Evolutionary conservation across 2,113 vertebrate genomes (phyloP), one percentile per base, ranked within the genome.

Genomic region (Pelodiscus sinensis): DNA sequence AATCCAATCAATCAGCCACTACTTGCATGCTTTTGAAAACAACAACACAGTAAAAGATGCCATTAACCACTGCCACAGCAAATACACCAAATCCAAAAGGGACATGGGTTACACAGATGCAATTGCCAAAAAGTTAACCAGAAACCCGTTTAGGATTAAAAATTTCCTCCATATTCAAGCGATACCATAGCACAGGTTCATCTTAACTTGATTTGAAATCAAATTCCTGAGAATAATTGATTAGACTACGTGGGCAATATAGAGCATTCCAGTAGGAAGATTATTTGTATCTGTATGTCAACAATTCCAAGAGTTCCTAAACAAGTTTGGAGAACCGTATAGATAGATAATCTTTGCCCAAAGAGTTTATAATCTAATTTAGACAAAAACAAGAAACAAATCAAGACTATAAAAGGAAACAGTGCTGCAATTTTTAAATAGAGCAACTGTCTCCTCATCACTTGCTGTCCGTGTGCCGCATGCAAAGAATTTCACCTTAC

Each of bases 1-100:
- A 71, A 81, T 0, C 0, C 3, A 25, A 29, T 81, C 31, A 25
- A 44, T 16, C 82, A 54, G 14, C 52, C 52, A 54, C 87, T 84
- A 85, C 68, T 7, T 21, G 58, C 3, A 6, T 1, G 11, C 51
- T 44, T 52, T 52, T 50, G 79, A 54, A 8, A 3, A 84, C 60
- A 87, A 75, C 19, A 35, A 44, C 44, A 44, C 7, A 6, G 44
- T n/a, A 62, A 1, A 22, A 82, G 25, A 16, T 6, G 9, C 73
- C 58, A 85, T 4, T 0, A 51, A 24, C 6, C n/a, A 60, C 18
- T 56, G 81, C 38, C 73, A 56, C 24, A 88, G 15, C 19, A 80
- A 89, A 25, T 75, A 50, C 11, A 25, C 38, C 22, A 44, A 75
- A 75, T 38, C 12, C 83, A 80, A 50, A 35, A 82, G 56, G 10